Evolutionary conservation across 2,888 invertebrate genomes (phyloP), one percentile per base, ranked within the genome.

Genomic region (Podabrus alpinus): DNA sequence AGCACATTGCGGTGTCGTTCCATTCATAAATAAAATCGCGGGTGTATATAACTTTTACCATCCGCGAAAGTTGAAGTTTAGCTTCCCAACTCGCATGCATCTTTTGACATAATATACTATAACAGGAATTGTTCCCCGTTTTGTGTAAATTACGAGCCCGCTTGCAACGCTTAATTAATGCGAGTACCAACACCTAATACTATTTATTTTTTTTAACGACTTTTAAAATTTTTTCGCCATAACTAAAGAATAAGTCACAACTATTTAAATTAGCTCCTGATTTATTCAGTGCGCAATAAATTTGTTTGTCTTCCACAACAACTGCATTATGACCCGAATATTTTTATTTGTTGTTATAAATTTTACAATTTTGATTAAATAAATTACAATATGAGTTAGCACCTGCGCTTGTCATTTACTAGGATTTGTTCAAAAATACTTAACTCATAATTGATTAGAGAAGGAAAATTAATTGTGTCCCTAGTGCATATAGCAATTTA

Each of bases 371-470:
- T n/a, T 11, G 10, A 61, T 15, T 17, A n/a, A 61, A 70, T 70
- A 70, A 70, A 70, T 70, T 70, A 25, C 21, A 25, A 64, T 45
- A 64, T 15, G 60, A 69, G 70, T 62, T 70, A 82, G 82, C 85
- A 83, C 80, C 82, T 83, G 84, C 82, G 82, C 78, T 80, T 83
- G 84, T 82, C 82, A 80, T 76, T 68, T 19, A 77, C 77, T 79
- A 78, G 79, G 80, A 81, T 80, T 76, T 79, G 80, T 81, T 77
- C 79, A 80, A 80, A 81, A 81, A 83, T 83, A 82, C 83, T 82
- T 81, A 83, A 84, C 83, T 83, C 84, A 84, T 85, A 85, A 85
- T 85, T 85, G 85, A 85, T 85, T 84, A 82, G 78, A 81, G 82
- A 81, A 80, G 81, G 79, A 83, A 84, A 85, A 85, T 85, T 84